Evolutionary conservation across 2,113 vertebrate genomes (phyloP).

Genomic region (Elgaria multicarinata): DNA sequence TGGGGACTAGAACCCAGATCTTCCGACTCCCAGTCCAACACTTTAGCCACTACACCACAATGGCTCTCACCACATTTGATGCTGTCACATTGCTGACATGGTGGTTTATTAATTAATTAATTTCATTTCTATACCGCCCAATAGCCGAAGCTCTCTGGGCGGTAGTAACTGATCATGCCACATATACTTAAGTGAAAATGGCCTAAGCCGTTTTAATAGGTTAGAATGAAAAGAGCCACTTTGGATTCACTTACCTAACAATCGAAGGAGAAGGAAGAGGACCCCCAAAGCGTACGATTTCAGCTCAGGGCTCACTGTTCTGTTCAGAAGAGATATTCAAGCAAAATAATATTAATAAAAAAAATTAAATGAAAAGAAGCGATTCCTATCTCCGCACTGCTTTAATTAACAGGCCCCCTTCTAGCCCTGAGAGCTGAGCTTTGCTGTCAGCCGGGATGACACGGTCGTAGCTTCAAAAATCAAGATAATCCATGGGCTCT

Average conservation of each 20-base stretch:
- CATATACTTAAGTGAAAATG: no score
- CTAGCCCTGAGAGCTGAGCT: neutral
- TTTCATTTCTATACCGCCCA: no score
- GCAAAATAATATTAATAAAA: neutral
- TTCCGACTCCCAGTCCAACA: no score
- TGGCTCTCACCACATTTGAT: neutral
- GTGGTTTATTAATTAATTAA: no score
- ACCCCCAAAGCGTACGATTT: conserved; percentile 97
- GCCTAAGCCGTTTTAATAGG: no score
- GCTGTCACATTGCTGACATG: neutral
- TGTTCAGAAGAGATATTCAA: conserved; percentile 66
- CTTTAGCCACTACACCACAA: no score
- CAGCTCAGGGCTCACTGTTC: conserved; percentile 95
- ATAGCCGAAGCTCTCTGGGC: no score
- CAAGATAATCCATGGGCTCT: conserved; percentile 56
- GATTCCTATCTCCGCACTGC: conserved; percentile 47
- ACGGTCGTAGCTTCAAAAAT: conserved; percentile 58
- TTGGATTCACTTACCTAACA: conserved; percentile 85
- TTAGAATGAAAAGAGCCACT: neutral
- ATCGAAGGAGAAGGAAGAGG: conserved; percentile 92
- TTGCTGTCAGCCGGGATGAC: conserved; percentile 57
- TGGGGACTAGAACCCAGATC: no score
- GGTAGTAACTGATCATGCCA: no score
- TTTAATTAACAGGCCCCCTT: conserved; percentile 63
- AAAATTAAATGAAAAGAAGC: conserved; percentile 21